Conservation (phyloP, 2,888 invertebrate genomes). For the Erebia aethiops region DNA sequence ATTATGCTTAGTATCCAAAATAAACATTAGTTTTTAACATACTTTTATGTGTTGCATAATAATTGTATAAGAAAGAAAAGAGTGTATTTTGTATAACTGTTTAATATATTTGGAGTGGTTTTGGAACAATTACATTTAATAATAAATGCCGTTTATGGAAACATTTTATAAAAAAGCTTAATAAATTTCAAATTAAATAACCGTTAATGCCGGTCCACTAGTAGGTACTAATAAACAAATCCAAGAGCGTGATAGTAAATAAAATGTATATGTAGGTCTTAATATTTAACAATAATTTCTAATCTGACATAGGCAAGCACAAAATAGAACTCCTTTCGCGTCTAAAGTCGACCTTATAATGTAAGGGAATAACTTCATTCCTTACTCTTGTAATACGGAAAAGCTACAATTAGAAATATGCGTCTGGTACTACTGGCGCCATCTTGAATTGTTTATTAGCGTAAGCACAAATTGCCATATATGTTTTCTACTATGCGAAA, state of each 20-base stretch:
- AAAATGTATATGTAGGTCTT: too few relatives aligned
- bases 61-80: slow-evolving; percentile 1
- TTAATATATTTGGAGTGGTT: slow-evolving; percentile 13
- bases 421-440: not conserved
- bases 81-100: slow-evolving; percentile 14
- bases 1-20: not conserved
- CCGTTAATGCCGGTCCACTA: not conserved
- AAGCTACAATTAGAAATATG: not conserved
- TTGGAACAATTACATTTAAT: not conserved
- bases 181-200: not conserved
- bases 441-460: slow-evolving; percentile 4
- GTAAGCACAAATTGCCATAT: not conserved
- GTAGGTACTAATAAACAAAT: not conserved
- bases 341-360: not conserved
- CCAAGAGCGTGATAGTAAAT: not conserved
- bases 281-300: too few relatives aligned
- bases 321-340: too few relatives aligned
- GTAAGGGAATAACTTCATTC: not conserved
- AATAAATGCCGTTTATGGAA: not conserved
- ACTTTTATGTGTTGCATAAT: not conserved
- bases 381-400: not conserved
- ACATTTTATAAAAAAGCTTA: not conserved
- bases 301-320: too few relatives aligned
- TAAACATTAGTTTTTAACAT: not conserved
- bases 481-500: not conserved